Conservation (phyloP, 2,888 invertebrate genomes). For the Cephus pulcher region DNA sequence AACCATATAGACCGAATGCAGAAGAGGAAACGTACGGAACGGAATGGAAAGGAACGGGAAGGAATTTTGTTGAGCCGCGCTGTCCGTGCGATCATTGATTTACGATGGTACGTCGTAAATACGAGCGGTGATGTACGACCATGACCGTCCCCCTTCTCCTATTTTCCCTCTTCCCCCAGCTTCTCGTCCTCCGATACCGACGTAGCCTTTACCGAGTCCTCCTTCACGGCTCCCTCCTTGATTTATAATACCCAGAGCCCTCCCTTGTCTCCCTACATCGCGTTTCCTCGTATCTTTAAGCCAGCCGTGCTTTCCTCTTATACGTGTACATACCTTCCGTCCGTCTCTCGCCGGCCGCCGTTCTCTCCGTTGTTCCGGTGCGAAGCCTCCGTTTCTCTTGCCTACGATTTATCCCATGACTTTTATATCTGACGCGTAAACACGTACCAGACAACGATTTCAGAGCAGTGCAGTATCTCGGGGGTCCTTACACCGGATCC, state of each 20-base stretch:
- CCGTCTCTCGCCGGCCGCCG: neutral
- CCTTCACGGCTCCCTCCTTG: conserved; percentile 44
- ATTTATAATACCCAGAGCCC: conserved; percentile 46
- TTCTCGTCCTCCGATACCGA: conserved; percentile 16
- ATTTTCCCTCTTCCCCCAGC: conserved; percentile 16
- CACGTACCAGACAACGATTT: neutral
- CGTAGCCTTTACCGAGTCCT: conserved; percentile 15
- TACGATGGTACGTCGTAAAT: conserved; percentile 54
- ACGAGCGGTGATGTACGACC: conserved; percentile 51
- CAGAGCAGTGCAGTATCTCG: neutral
- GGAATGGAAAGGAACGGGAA: conserved; percentile 39
- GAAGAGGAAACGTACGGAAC: conserved; percentile 28
- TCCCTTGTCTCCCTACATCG: conserved; percentile 35
- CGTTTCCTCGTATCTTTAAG: neutral
- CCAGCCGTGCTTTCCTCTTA: neutral
- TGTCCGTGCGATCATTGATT: conserved; percentile 52
- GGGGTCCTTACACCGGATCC: neutral
- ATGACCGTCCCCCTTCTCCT: conserved; percentile 31
- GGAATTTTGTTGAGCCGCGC: conserved; percentile 49
- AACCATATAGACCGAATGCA: neutral
- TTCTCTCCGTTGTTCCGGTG: neutral
- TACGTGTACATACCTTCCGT: neutral
- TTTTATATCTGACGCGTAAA: neutral
- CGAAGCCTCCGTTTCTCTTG: neutral
- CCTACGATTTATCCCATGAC: neutral